Conservation (phyloP, 2,888 invertebrate species). For the Choristoneura rosaceana region DNA sequence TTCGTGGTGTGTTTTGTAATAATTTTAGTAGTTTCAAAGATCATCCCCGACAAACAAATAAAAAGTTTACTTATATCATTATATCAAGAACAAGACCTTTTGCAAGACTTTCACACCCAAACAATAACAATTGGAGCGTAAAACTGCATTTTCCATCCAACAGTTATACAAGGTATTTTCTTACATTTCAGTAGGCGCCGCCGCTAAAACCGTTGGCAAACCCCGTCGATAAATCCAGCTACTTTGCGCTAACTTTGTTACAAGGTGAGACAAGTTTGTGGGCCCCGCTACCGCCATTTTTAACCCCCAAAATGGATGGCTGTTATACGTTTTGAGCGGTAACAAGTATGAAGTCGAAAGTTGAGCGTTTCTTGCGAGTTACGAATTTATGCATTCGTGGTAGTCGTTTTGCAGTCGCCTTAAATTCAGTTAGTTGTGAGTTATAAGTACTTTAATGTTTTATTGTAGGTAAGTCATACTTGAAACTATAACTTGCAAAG, state of each 20-base stretch:
- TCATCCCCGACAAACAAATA: no score
- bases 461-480: not conserved
- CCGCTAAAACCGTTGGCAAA: slow-evolving; percentile 25
- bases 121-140: not conserved
- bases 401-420: slow-evolving; percentile 15
- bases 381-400: slow-evolving; percentile 20
- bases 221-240: slow-evolving; percentile 41
- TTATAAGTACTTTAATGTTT: slow-evolving; percentile 1
- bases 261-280: slow-evolving; percentile 43
- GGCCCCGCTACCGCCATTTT: slow-evolving; percentile 37
- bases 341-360: slow-evolving; percentile 34
- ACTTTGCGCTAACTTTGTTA: slow-evolving; percentile 43
- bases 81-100: no score
- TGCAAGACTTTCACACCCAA: not conserved
- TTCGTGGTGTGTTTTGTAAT: no score
- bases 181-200: slow-evolving; percentile 23
- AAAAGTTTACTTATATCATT: no score
- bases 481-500: no score
- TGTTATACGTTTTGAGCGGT: slow-evolving; percentile 39
- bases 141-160: not conserved
- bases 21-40: no score
- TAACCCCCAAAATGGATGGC: slow-evolving; percentile 40
- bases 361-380: slow-evolving; percentile 21
- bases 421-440: slow-evolving; percentile 18
- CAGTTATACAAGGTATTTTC: not conserved